Conservation (phyloP, 2,797 vertebrate genomes). For the Lepidocolaptes lacrymiger region DNA sequence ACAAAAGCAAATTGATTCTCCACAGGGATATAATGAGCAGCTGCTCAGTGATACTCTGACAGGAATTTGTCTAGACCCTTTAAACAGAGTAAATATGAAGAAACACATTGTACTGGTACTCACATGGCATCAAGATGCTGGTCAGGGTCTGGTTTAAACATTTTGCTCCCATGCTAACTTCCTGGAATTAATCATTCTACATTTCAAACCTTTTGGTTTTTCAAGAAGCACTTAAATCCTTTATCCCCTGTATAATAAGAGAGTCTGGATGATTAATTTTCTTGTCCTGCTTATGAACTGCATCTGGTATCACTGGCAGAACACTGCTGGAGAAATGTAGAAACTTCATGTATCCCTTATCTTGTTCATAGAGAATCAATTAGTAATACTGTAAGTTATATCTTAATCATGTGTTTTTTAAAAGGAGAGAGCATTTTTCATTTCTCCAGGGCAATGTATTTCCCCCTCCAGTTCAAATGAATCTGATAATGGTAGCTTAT, state of each 20-base stretch:
- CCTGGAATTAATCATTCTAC: not conserved
- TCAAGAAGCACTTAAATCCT: not conserved
- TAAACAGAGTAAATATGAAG: not conserved
- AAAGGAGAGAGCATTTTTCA: not conserved
- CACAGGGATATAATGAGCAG: not conserved
- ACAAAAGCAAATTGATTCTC: not conserved
- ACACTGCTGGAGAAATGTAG: not conserved
- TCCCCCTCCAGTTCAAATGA: not conserved
- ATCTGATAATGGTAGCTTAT: slow-evolving; percentile 22
- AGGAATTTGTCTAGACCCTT: not conserved
- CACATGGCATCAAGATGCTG: not conserved
- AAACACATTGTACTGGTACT: not conserved
- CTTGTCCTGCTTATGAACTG: not conserved
- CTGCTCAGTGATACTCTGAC: not conserved
- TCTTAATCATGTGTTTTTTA: not conserved
- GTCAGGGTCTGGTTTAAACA: not conserved
- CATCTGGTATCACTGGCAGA: not conserved
- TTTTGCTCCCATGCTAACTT: not conserved
- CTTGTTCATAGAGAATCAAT: slow-evolving; percentile 9
- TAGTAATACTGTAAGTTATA: slow-evolving; percentile 6
- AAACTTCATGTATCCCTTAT: not conserved
- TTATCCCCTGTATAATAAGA: not conserved
- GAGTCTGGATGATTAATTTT: not conserved
- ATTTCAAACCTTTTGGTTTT: not conserved
- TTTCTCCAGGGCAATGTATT: not conserved